These are phyloP conservation scores for Eupleurogrammus muticus DNA, from an alignment of 2,797 vertebrate species.

Conservation along the genomic window DNA sequence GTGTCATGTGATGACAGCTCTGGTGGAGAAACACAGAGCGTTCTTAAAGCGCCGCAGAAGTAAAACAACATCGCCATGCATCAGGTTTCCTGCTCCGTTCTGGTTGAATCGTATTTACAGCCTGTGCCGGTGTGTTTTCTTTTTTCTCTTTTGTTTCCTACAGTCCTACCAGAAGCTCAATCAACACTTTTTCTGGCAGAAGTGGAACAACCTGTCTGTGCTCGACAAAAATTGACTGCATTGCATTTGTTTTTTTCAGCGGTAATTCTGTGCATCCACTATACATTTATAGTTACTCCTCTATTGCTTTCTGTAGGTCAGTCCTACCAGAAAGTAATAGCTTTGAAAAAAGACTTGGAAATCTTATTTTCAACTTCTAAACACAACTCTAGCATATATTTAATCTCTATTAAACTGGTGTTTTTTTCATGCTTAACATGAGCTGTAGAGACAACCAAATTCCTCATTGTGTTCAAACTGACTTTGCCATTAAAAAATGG, in stretches of 20 bases:
- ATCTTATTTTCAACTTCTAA: background rate
- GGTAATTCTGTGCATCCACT: background rate
- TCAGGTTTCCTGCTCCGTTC: constrained; percentile 1
- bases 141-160: background rate
- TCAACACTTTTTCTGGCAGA: background rate
- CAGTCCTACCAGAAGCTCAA: background rate
- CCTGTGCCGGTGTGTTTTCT: background rate
- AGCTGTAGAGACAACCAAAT: constrained; percentile 23
- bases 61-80: background rate
- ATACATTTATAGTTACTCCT: background rate
- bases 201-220: background rate
- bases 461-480: constrained; percentile 20
- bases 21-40: constrained; percentile 28
- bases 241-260: background rate
- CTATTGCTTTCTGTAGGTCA: background rate
- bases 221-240: background rate
- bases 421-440: background rate
- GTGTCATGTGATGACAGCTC: constrained; percentile 57
- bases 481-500: constrained; percentile 54
- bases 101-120: background rate
- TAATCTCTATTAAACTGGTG: background rate
- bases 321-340: background rate
- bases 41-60: constrained; percentile 10
- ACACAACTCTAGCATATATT: background rate
- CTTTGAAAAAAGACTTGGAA: background rate